Conservation (phyloP, 2,888 invertebrate genomes). For the Dastarcus helophoroides region DNA sequence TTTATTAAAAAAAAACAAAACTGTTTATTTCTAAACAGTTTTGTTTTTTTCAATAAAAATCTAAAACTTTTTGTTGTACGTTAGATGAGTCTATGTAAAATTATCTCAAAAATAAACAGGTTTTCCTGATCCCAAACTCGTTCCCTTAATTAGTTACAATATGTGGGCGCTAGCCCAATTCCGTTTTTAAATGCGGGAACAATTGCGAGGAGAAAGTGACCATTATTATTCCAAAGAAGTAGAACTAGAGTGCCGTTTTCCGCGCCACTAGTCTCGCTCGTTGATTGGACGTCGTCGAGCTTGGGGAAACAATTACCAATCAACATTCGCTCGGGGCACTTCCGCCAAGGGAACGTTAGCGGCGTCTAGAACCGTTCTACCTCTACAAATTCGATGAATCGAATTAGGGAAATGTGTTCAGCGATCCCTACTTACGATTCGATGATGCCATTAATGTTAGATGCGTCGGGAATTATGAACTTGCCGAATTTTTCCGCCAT, state of each 20-base stretch:
- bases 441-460: conserved; percentile 24
- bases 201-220: too few relatives aligned
- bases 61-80: too few relatives aligned
- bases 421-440: conserved; percentile 24
- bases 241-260: conserved; percentile 34
- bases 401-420: conserved; percentile 31
- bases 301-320: conserved; percentile 34
- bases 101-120: too few relatives aligned
- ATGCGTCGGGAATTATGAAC: conserved; percentile 19
- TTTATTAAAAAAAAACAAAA: too few relatives aligned
- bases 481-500: too few relatives aligned
- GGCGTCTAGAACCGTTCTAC: conserved; percentile 14
- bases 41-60: too few relatives aligned
- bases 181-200: too few relatives aligned
- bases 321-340: conserved; percentile 25
- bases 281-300: conserved; percentile 33
- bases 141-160: too few relatives aligned
- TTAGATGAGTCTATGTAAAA: too few relatives aligned
- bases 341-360: conserved; percentile 16
- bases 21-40: too few relatives aligned
- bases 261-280: conserved; percentile 36
- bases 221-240: conserved; percentile 35
- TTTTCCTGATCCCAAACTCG: too few relatives aligned
- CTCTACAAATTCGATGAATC: conserved; percentile 29
- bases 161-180: too few relatives aligned